A percentile compares a stretch with the other conserved stretches of the same genome.
Conservation (phyloP, 1,140 invertebrate genomes). For the Pseudachorutes palmiensis region DNA sequence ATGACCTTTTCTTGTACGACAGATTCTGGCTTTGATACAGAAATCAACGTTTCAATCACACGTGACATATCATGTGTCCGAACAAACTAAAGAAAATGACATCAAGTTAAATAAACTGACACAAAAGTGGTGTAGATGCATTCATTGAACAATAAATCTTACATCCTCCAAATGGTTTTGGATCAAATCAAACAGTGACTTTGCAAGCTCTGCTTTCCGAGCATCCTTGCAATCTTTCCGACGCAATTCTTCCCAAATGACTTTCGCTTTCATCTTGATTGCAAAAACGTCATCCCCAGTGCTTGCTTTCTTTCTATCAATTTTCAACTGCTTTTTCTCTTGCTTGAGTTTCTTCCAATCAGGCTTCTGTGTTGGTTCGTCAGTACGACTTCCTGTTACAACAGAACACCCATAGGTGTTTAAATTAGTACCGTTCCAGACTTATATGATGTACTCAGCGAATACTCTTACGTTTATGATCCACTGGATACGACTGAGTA, state of each 20-base stretch:
- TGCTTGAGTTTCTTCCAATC: conserved; percentile 18
- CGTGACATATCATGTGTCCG: conserved; percentile 10
- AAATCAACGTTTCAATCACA: conserved; percentile 12
- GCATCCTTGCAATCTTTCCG: neutral
- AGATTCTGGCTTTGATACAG: conserved; percentile 4
- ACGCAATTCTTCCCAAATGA: conserved; percentile 10
- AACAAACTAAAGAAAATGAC: neutral
- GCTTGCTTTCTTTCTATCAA: neutral
- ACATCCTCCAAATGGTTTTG: conserved; percentile 4
- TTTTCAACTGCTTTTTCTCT: conserved; percentile 18
- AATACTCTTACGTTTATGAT: no score
- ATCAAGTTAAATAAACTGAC: no score
- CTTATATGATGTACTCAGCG: no score
- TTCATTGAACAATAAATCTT: neutral
- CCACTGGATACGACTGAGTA: no score
- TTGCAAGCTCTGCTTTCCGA: neutral
- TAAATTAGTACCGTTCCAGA: no score
- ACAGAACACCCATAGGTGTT: no score
- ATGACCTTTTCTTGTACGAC: neutral
- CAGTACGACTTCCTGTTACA: no score
- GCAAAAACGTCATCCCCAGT: neutral
- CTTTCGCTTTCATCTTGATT: conserved; percentile 1
- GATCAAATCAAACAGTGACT: neutral
- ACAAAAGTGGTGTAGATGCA: neutral
- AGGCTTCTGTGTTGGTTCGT: no score